phyloP scores from a whole-genome alignment of 1,140 invertebrate genomes.

The Panonychus citri region DNA sequence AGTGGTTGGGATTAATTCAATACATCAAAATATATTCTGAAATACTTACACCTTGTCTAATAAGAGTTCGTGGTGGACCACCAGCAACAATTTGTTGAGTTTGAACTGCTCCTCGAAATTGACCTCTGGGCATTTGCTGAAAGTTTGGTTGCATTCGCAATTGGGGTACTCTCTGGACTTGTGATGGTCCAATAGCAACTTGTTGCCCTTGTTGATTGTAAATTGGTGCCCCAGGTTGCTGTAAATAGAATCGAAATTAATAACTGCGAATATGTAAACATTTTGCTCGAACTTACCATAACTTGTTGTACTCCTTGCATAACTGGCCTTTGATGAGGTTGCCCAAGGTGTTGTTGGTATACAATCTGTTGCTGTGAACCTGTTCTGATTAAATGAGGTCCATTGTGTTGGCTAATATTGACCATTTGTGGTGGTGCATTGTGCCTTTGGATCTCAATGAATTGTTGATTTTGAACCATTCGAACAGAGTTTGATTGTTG shows the following conservation, averaged over 20 bases:
- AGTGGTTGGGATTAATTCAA: too few species aligned
- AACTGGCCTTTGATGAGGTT: not conserved
- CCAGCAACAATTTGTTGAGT: constrained; percentile 5
- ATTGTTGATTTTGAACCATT: not conserved
- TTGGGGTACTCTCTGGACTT: not conserved
- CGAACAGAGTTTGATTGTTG: not conserved
- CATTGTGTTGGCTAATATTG: not conserved
- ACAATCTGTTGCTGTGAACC: not conserved
- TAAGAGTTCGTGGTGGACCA: too few species aligned
- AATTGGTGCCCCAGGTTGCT: not conserved
- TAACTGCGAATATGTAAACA: not conserved
- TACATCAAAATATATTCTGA: too few species aligned
- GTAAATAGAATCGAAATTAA: not conserved
- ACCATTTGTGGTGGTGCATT: not conserved
- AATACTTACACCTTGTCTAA: too few species aligned
- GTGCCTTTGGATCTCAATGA: not conserved
- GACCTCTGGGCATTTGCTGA: not conserved
- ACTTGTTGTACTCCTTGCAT: not conserved
- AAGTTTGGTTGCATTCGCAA: not conserved
- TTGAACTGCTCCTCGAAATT: not conserved
- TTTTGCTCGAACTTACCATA: not conserved
- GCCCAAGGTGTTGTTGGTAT: not conserved
- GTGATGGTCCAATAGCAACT: not conserved
- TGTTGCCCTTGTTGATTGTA: not conserved
- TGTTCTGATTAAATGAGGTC: not conserved